phyloP scores from a whole-genome alignment of 1,140 invertebrate genomes.

The Trinorchestia longiramus region DNA sequence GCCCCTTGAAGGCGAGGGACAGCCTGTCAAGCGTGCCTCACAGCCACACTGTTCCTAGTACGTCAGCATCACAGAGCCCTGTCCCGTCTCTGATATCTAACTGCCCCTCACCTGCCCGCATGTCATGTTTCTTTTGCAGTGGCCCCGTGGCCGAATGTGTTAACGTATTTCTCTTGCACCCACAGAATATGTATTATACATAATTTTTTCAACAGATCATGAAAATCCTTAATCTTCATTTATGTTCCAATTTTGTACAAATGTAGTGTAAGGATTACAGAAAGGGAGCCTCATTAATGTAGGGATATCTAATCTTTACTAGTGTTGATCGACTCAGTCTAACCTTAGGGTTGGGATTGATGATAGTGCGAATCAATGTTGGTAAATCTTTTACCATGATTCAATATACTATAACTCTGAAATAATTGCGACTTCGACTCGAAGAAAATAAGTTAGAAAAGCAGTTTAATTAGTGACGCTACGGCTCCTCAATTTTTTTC shows the following conservation, averaged over 20 bases:
- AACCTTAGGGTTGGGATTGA: neutral
- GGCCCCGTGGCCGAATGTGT: neutral
- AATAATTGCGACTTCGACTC: neutral
- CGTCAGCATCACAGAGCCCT: neutral
- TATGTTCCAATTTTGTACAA: neutral
- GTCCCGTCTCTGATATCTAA: neutral
- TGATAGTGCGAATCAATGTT: neutral
- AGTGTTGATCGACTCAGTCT: neutral
- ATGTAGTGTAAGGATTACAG: neutral
- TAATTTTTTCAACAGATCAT: neutral
- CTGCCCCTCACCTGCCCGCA: neutral
- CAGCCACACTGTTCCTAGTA: slow-evolving; percentile 56
- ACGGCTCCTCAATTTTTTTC: no score
- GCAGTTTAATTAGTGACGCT: neutral
- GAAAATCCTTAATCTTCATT: neutral
- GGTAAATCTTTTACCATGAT: neutral
- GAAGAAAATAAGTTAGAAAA: neutral
- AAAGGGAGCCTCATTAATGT: neutral
- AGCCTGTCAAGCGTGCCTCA: slow-evolving; percentile 57
- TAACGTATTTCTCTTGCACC: neutral
- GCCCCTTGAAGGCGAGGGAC: slow-evolving; percentile 55
- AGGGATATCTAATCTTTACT: neutral
- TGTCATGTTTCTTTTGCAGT: neutral
- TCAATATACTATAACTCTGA: neutral
- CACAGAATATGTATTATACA: neutral